These are phyloP conservation scores for Drosophila barbarae DNA, from an alignment of 2,888 invertebrate species.

Conservation along the genomic window DNA sequence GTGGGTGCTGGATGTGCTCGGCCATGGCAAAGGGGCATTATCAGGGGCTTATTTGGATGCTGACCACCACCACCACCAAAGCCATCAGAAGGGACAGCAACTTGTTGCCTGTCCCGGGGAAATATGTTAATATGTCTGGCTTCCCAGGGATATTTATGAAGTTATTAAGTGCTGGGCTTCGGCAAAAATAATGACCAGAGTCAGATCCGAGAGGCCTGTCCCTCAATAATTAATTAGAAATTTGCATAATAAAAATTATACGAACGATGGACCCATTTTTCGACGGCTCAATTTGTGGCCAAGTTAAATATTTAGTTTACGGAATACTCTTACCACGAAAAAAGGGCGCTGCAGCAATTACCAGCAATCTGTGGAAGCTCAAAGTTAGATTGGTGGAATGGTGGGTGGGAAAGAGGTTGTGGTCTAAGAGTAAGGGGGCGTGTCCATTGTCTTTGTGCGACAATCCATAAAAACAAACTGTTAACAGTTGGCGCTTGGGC, in stretches of 20 bases:
- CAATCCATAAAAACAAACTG: constrained; percentile 67
- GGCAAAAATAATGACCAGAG: constrained; percentile 18
- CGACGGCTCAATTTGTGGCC: constrained; percentile 61
- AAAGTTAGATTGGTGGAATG: not conserved
- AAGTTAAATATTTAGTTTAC: constrained; percentile 67
- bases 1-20: constrained; percentile 28
- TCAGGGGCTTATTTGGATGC: constrained; percentile 46
- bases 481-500: constrained; percentile 56
- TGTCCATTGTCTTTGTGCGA: constrained; percentile 62
- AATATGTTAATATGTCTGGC: constrained; percentile 70
- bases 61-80: not conserved
- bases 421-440: constrained; percentile 1
- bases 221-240: constrained; percentile 52
- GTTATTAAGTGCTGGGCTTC: constrained; percentile 58
- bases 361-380: constrained; percentile 39
- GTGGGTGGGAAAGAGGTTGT: not conserved
- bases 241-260: constrained; percentile 54
- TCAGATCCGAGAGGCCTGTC: constrained; percentile 30
- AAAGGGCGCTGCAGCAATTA: constrained; percentile 59
- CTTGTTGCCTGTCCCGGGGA: constrained; percentile 56
- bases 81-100: constrained; percentile 31
- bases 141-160: constrained; percentile 44
- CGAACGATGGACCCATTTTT: constrained; percentile 30
- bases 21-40: constrained; percentile 53
- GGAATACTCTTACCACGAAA: constrained; percentile 25